These are phyloP conservation scores for Campoletis raptor DNA, from an alignment of 2,888 invertebrate species.

Conservation along the genomic window DNA sequence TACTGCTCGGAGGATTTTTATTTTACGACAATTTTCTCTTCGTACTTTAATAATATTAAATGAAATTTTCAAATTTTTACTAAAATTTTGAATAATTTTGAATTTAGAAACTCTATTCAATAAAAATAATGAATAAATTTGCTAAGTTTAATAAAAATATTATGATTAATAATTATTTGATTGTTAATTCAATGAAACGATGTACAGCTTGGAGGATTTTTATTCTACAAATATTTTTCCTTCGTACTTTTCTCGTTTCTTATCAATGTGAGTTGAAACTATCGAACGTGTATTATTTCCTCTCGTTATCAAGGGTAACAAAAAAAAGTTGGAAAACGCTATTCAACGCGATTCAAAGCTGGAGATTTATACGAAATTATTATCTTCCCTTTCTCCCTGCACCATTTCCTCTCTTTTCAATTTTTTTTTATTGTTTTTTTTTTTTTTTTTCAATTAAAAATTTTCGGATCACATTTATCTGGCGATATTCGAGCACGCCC, in stretches of 20 bases:
- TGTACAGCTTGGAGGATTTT: neutral
- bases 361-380: slow-evolving; percentile 44
- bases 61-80: too few species aligned
- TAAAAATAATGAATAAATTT: neutral
- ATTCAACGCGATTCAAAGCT: slow-evolving; percentile 32
- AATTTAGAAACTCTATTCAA: too few species aligned
- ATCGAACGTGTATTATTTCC: slow-evolving; percentile 36
- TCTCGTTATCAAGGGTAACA: slow-evolving; percentile 56
- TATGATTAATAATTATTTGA: neutral
- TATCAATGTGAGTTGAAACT: slow-evolving; percentile 14
- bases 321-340: slow-evolving; percentile 34
- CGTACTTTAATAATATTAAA: too few species aligned
- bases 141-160: neutral
- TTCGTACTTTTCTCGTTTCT: neutral
- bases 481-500: neutral
- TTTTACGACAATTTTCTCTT: too few species aligned
- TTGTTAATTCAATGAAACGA: too few species aligned
- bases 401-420: neutral
- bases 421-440: neutral
- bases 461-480: neutral
- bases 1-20: too few species aligned
- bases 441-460: neutral
- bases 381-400: neutral
- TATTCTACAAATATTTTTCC: neutral
- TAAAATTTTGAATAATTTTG: too few species aligned